Evolutionary conservation across 2,888 invertebrate genomes (phyloP).

Genomic region (Tholera decimalis): DNA sequence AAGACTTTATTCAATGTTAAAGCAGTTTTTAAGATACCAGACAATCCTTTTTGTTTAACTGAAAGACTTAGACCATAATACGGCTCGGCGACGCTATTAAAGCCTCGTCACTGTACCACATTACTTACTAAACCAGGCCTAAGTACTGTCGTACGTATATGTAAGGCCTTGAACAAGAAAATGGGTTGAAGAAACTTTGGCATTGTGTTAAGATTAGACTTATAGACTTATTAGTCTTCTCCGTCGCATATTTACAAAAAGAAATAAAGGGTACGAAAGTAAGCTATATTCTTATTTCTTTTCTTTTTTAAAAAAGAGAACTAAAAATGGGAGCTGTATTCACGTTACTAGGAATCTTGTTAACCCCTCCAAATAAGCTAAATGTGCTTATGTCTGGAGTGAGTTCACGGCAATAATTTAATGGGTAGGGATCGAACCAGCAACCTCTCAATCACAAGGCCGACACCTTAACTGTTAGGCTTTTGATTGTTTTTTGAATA

Average conservation of each 20-base stretch:
- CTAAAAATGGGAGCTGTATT: too few species aligned
- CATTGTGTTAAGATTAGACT: neutral
- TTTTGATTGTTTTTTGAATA: too few species aligned
- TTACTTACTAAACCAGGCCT: conserved; percentile 19
- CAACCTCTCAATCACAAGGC: too few species aligned
- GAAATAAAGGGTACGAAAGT: too few species aligned
- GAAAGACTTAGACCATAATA: neutral
- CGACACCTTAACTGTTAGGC: too few species aligned
- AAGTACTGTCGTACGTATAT: conserved; percentile 15
- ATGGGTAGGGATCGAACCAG: too few species aligned
- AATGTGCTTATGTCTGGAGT: too few species aligned
- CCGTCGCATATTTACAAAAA: neutral
- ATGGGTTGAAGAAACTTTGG: conserved; percentile 5
- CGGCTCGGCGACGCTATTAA: conserved; percentile 18
- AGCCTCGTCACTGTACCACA: conserved; percentile 7
- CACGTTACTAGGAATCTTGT: too few species aligned
- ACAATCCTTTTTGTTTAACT: conserved; percentile 7
- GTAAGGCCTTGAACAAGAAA: conserved; percentile 14
- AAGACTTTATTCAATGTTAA: neutral
- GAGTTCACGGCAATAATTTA: too few species aligned
- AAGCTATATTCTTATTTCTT: too few species aligned
- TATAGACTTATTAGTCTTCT: neutral
- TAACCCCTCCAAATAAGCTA: too few species aligned
- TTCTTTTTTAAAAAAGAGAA: too few species aligned
- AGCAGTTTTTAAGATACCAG: neutral